Conservation (phyloP, 2,888 invertebrate genomes). For the Gisinianus flammeolus region DNA sequence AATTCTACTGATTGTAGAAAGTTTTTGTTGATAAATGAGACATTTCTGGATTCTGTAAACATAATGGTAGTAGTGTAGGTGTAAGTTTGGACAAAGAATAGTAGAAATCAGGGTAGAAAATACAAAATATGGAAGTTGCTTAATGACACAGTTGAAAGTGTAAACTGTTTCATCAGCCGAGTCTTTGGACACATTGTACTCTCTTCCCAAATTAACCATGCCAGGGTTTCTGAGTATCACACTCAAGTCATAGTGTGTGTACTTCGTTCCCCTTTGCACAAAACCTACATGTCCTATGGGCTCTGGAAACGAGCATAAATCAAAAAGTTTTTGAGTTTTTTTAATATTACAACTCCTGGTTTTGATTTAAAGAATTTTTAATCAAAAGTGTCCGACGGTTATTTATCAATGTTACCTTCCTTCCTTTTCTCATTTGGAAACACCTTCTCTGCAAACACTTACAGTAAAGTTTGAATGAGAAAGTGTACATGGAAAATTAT, state of each 20-base stretch:
- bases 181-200: slow-evolving; percentile 24
- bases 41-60: slow-evolving; percentile 21
- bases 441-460: too few relatives aligned
- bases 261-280: slow-evolving; percentile 51
- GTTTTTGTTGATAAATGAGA: slow-evolving; percentile 27
- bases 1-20: slow-evolving; percentile 16
- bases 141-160: slow-evolving; percentile 20
- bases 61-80: neutral
- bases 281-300: neutral
- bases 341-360: neutral
- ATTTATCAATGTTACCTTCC: slow-evolving; percentile 25
- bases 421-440: neutral
- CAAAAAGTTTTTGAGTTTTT: slow-evolving; percentile 30
- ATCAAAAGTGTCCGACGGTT: slow-evolving; percentile 16
- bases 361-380: slow-evolving; percentile 34
- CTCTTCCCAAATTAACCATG: slow-evolving; percentile 27
- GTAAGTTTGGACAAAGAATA: neutral
- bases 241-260: slow-evolving; percentile 40
- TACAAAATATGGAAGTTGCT: neutral
- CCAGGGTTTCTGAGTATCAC: slow-evolving; percentile 49
- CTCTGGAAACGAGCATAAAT: slow-evolving; percentile 20
- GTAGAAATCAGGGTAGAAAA: neutral
- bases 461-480: too few relatives aligned
- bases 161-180: slow-evolving; percentile 11
- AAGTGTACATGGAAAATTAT: slow-evolving; percentile 5